These are phyloP conservation scores for Eulithis prunata DNA, from an alignment of 2,888 invertebrate species.

Conservation along the genomic window DNA sequence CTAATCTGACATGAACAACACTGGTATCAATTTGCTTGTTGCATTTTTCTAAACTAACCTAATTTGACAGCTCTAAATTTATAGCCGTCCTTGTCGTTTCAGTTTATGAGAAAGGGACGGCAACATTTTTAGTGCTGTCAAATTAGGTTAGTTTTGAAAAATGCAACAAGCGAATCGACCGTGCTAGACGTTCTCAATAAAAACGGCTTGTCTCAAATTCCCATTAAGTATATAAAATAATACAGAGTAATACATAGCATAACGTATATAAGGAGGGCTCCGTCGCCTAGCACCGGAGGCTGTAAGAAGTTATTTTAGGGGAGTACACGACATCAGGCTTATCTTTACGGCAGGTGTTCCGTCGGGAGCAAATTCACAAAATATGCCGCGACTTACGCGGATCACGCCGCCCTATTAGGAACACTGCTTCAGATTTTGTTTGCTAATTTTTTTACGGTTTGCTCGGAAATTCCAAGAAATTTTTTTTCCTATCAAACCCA, in stretches of 20 bases:
- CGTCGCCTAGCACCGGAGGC: conserved; percentile 81
- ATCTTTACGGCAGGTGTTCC: conserved; percentile 84
- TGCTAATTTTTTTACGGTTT: conserved; percentile 22
- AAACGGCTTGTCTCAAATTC: conserved; percentile 25
- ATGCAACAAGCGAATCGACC: too few relatives aligned
- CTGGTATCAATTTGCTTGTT: too few relatives aligned
- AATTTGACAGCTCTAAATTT: too few relatives aligned
- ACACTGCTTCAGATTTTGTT: conserved; percentile 21
- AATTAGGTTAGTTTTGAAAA: too few relatives aligned
- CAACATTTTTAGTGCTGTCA: too few relatives aligned
- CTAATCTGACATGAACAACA: too few relatives aligned
- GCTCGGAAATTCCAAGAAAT: too few relatives aligned
- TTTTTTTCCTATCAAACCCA: too few relatives aligned
- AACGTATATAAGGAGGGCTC: conserved; percentile 55
- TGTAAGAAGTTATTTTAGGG: conserved; percentile 84
- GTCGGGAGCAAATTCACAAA: conserved; percentile 79
- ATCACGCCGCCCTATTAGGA: conserved; percentile 60
- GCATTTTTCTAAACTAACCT: too few relatives aligned
- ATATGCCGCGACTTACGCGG: conserved; percentile 80
- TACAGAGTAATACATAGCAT: conserved; percentile 52
- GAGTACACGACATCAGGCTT: conserved; percentile 81
- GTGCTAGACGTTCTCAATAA: conserved; percentile 3
- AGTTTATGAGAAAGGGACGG: too few relatives aligned
- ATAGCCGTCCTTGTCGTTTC: too few relatives aligned
- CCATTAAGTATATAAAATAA: conserved; percentile 29